A percentile compares a stretch with the other conserved stretches of the same genome.
These are phyloP conservation scores for Drosophila tropicalis DNA, from an alignment of 1,140 invertebrate species.

Conservation along the genomic window DNA sequence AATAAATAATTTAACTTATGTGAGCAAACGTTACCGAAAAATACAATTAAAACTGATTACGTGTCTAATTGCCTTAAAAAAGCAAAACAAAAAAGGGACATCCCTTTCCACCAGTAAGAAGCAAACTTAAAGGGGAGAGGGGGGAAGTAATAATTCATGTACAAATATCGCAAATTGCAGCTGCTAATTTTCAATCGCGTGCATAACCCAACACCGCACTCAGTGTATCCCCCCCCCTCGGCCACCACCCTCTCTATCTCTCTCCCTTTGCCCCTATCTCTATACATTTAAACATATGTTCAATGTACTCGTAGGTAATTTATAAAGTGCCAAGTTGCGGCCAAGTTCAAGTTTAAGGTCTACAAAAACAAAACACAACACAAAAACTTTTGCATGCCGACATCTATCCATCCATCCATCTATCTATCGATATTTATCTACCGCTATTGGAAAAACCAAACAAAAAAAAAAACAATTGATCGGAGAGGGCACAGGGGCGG, in stretches of 20 bases:
- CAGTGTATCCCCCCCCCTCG: not conserved
- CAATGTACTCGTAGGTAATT: not conserved
- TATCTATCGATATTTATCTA: not conserved
- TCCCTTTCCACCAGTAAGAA: too few relatives aligned
- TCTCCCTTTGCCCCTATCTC: too few relatives aligned
- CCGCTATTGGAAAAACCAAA: not conserved
- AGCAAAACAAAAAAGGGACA: too few relatives aligned
- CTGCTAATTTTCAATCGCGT: slow-evolving; percentile 46
- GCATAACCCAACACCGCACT: slow-evolving; percentile 7
- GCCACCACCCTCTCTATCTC: too few relatives aligned
- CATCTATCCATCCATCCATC: not conserved
- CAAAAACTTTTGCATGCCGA: slow-evolving; percentile 5
- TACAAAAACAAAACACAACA: not conserved
- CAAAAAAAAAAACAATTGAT: not conserved
- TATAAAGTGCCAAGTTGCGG: slow-evolving; percentile 12
- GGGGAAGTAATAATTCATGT: slow-evolving; percentile 63
- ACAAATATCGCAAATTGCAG: slow-evolving; percentile 37
- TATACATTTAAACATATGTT: not conserved
- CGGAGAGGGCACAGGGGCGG: too few relatives aligned
- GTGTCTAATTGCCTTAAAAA: slow-evolving; percentile 49
- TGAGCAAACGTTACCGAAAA: slow-evolving; percentile 24
- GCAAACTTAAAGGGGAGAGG: too few relatives aligned
- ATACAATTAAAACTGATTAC: slow-evolving; percentile 58
- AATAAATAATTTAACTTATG: not conserved
- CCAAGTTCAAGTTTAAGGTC: slow-evolving; percentile 70